phyloP scores from a whole-genome alignment of 2,797 vertebrate species.

The Streptopelia turtur region DNA sequence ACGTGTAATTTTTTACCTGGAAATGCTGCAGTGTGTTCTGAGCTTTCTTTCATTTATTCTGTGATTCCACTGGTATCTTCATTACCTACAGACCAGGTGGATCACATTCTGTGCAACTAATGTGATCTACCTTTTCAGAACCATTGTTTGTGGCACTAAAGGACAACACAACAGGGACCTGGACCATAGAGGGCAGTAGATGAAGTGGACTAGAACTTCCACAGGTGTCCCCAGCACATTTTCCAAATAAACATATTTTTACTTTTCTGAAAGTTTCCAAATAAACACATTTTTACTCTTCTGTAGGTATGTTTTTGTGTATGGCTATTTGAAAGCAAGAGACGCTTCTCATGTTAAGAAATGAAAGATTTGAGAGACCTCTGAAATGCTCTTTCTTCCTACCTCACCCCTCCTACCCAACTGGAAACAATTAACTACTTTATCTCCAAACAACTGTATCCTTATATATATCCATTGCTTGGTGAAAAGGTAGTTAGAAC shows the following conservation, averaged over 20 bases:
- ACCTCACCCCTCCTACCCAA: not conserved
- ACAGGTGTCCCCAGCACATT: not conserved
- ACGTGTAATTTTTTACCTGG: not conserved
- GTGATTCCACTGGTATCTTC: fast-evolving
- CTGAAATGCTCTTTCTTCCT: not conserved
- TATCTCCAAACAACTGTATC: not conserved
- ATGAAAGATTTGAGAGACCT: not conserved
- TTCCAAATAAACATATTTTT: not conserved
- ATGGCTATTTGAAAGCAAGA: not conserved
- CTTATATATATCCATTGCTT: not conserved
- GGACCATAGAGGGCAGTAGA: not conserved
- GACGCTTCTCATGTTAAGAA: not conserved
- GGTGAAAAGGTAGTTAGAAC: not conserved
- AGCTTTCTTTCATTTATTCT: not conserved
- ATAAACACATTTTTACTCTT: not conserved
- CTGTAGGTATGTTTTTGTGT: not conserved
- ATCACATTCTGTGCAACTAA: not conserved
- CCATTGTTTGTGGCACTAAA: not conserved
- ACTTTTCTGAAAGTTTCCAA: not conserved
- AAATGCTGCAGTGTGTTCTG: not conserved
- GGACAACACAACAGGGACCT: not conserved
- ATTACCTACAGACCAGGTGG: not conserved
- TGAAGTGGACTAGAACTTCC: not conserved
- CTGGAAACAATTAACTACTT: not conserved
- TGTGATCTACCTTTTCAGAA: not conserved